phyloP scores from a whole-genome alignment of 2,888 invertebrate genomes.

The Alloplasta piceator region DNA sequence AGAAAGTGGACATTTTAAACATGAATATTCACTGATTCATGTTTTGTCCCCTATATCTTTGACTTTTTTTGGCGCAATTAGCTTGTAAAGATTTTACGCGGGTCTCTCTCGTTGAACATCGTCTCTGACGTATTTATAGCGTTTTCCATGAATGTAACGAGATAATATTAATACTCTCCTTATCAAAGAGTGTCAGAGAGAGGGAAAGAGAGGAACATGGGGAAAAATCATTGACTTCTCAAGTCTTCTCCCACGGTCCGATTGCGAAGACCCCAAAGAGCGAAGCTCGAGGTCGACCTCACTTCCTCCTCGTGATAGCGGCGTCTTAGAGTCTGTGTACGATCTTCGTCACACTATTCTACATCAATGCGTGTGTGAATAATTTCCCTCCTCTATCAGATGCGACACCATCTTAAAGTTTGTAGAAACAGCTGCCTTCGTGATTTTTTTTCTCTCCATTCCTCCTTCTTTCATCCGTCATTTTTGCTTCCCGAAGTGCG shows the following conservation, averaged over 20 bases:
- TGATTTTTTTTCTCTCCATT: constrained; percentile 48
- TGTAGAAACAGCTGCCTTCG: constrained; percentile 62
- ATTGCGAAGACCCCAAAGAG: constrained; percentile 59
- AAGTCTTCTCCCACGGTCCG: constrained; percentile 71
- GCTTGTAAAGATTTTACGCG: neutral
- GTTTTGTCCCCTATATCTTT: no score
- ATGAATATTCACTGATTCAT: no score
- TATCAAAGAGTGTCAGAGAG: constrained; percentile 13
- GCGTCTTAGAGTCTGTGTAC: constrained; percentile 76
- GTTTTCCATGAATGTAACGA: constrained; percentile 57
- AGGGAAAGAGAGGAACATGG: constrained; percentile 23
- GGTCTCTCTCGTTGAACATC: constrained; percentile 9
- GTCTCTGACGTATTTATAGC: constrained; percentile 64
- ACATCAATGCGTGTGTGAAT: constrained; percentile 25
- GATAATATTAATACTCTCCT: constrained; percentile 60
- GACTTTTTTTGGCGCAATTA: neutral
- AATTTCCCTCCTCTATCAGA: constrained; percentile 43
- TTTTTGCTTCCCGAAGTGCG: constrained; percentile 50
- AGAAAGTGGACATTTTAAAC: no score
- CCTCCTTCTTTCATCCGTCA: constrained; percentile 52
- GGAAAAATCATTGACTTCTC: constrained; percentile 63
- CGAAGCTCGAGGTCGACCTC: constrained; percentile 79
- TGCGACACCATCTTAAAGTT: constrained; percentile 7
- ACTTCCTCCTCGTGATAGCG: constrained; percentile 82
- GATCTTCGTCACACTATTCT: constrained; percentile 64